Conservation (phyloP, 1,140 invertebrate species). For the Wiebesia pumilae region DNA sequence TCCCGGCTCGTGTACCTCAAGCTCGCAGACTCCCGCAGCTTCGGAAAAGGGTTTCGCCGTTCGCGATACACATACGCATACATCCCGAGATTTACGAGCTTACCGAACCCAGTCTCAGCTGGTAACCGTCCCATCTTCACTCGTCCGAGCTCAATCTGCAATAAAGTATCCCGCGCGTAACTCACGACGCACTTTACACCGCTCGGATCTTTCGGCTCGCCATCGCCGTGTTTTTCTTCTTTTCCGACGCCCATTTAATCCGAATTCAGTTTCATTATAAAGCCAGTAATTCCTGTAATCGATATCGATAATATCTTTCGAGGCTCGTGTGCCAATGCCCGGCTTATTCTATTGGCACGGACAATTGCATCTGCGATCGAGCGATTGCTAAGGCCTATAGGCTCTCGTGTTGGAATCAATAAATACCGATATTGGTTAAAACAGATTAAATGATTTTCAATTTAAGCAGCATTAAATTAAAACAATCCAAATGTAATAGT, state of each 20-base stretch:
- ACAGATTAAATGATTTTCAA: no score
- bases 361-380: not conserved
- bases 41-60: not conserved
- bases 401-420: no score
- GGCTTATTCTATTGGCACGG: not conserved
- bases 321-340: not conserved
- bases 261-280: not conserved
- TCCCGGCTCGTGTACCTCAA: not conserved
- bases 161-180: not conserved
- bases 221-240: not conserved
- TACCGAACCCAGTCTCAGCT: constrained; percentile 24
- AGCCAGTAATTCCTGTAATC: not conserved
- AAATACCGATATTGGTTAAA: not conserved
- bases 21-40: not conserved
- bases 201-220: not conserved
- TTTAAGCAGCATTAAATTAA: not conserved
- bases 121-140: constrained; percentile 7
- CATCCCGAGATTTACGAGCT: constrained; percentile 48
- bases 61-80: not conserved
- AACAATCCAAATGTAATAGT: not conserved
- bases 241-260: not conserved
- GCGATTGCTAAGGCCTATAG: no score
- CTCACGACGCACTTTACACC: not conserved
- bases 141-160: not conserved
- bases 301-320: not conserved